Base-by-base conservation (phyloP, 2,888 invertebrate genomes). In the Ptycholaimellus sp. region DNA sequence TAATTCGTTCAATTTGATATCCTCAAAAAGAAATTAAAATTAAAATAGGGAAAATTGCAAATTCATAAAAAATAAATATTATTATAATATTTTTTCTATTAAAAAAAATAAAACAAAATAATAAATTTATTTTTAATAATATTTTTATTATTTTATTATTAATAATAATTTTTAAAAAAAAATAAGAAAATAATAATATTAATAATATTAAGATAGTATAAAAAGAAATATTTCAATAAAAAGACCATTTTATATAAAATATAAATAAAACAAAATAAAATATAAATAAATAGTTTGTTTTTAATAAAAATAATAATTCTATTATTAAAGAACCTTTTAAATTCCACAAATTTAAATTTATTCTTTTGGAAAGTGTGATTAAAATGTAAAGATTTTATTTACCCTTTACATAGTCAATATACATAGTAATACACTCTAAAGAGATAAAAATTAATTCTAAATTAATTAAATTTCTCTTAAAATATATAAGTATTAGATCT, bases 11-110 rank as follows among this genome's bases (percentile, higher is more conserved):
- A n/a, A n/a, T n/a, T n/a, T n/a, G n/a, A n/a, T 46, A 44, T 37
- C 44, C 36, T 46, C 46, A 45, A 43, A 48, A 13, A 25, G 39
- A 47, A 48, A 48, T 41, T 47, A 44, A 47, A 45, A 48, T 34
- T 44, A 42, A 44, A 46, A 44, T 38, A 40, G 40, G 42, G 45
- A 42, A 32, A 14, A 20, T 32, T 31, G 11, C 20, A 16, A 17
- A 18, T 32, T 7, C 7, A 30, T 30, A 30, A 32, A 32, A 18
- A 32, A 32, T 18, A 32, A 19, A 18, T 9, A 11, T 19, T 32
- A 18, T 32, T 16, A 19, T 32, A 18, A 18, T 6, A 32, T 32
- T 18, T 32, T 32, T 19, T 18, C 5, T 17, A 18, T 32, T 18
- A 32, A 19, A 13, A 18, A 18, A 13, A 32, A 18, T 4, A 18